Evolutionary conservation across 2,797 vertebrate species (phyloP).

Genomic region (Sebastolobus altivelis): DNA sequence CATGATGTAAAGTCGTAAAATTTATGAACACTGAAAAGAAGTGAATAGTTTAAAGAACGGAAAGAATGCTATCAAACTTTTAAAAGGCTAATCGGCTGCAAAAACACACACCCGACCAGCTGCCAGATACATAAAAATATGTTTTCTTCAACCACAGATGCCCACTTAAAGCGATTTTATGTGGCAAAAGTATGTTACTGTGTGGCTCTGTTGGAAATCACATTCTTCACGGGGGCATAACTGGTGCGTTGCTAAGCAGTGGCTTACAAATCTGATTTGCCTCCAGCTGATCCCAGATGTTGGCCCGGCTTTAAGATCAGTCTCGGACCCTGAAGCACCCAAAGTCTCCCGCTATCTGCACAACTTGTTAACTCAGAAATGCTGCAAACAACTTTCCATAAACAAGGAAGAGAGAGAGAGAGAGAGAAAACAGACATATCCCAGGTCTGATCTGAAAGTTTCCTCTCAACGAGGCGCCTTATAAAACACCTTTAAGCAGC

Average conservation of each 20-base stretch:
- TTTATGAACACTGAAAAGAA: neutral
- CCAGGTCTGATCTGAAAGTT: conserved; percentile 43
- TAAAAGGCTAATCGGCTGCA: conserved; percentile 14
- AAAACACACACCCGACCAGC: conserved; percentile 27
- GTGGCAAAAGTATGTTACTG: conserved; percentile 38
- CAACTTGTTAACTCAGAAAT: conserved; percentile 62
- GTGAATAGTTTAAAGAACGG: conserved; percentile 1
- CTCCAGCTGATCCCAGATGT: conserved; percentile 78
- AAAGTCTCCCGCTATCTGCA: conserved; percentile 49
- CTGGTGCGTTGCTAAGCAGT: conserved; percentile 57
- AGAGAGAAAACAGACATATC: conserved; percentile 10
- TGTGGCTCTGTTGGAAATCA: conserved; percentile 58
- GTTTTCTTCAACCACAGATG: conserved; percentile 41
- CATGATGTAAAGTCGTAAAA: neutral
- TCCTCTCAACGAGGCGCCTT: conserved; percentile 64
- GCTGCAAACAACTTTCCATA: conserved; percentile 72
- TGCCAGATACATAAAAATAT: conserved; percentile 38
- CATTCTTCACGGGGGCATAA: conserved; percentile 62
- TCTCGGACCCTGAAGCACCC: conserved; percentile 25
- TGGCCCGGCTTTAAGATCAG: conserved; percentile 40
- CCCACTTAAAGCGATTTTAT: conserved; percentile 42
- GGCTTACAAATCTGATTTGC: conserved; percentile 63
- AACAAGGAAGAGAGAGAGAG: conserved; percentile 30
- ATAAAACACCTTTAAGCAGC: conserved; percentile 76
- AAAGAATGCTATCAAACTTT: conserved; percentile 16